Conservation (phyloP, 1,140 invertebrate species). For the Caenorhabditis brenneri region DNA sequence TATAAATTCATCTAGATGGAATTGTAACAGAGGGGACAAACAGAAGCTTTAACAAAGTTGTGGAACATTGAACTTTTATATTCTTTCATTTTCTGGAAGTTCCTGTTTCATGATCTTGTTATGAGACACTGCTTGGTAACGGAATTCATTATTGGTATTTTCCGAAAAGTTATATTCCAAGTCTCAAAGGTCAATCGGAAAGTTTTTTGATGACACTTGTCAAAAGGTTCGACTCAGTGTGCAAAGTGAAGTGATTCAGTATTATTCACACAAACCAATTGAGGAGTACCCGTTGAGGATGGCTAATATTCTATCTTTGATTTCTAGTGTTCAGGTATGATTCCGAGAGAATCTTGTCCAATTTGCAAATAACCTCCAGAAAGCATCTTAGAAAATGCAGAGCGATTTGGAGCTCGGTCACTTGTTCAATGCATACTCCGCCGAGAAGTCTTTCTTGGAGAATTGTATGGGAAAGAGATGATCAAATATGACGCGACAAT, state of each 20-base stretch:
- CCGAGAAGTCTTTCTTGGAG: neutral
- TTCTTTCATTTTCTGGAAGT: too few species aligned
- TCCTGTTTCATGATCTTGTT: too few species aligned
- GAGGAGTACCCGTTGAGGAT: neutral
- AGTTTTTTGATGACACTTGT: neutral
- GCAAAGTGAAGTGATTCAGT: neutral
- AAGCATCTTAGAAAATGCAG: constrained; percentile 7
- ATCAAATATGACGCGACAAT: too few species aligned
- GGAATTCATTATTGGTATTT: too few species aligned
- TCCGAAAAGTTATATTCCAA: neutral
- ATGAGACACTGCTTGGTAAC: too few species aligned
- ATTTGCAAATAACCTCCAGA: neutral
- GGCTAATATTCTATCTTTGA: neutral
- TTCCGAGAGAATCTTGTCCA: too few species aligned
- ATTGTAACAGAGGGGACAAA: too few species aligned
- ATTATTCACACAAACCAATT: neutral
- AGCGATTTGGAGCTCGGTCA: neutral
- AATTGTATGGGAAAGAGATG: constrained; percentile 23
- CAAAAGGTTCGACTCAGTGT: neutral
- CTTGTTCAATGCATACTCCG: neutral
- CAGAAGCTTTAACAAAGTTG: too few species aligned
- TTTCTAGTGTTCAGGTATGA: neutral
- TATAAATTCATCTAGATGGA: too few species aligned
- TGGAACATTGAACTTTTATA: too few species aligned
- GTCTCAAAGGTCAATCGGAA: neutral